phyloP scores from a whole-genome alignment of 2,113 vertebrate species.

The Oryzias woworae region DNA sequence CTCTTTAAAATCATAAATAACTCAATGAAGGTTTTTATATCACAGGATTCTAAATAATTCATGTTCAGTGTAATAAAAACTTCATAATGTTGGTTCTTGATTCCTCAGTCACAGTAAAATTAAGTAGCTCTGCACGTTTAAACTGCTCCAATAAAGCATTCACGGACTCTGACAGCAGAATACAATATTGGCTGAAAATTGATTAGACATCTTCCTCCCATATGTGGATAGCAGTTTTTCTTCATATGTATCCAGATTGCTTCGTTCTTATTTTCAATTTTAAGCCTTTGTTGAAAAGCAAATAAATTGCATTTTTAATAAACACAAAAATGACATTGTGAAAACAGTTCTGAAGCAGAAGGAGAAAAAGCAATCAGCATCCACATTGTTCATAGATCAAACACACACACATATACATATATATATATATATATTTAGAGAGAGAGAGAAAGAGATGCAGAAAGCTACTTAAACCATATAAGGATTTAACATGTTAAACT shows the following conservation, averaged over 20 bases:
- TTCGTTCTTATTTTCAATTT: constrained; percentile 25
- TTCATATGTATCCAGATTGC: neutral
- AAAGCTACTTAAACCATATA: neutral
- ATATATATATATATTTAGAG: too few relatives aligned
- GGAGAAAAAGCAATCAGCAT: neutral
- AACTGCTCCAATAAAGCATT: constrained; percentile 9
- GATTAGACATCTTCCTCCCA: constrained; percentile 28
- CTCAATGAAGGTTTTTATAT: constrained; percentile 14
- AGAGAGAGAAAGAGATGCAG: neutral
- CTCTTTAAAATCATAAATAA: constrained; percentile 2
- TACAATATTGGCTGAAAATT: constrained; percentile 31
- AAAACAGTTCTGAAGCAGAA: neutral
- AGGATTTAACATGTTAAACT: constrained; percentile 11
- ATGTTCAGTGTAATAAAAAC: constrained; percentile 23
- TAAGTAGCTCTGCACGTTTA: constrained; percentile 20
- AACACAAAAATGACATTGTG: neutral
- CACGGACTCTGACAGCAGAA: constrained; percentile 14
- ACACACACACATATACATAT: too few relatives aligned
- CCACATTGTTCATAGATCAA: too few relatives aligned
- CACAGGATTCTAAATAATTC: too few relatives aligned
- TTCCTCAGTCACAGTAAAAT: constrained; percentile 34
- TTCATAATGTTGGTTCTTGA: constrained; percentile 18
- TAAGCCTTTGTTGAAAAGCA: constrained; percentile 1
- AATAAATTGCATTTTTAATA: constrained; percentile 34
- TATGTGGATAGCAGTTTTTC: constrained; percentile 15